A percentile compares a stretch with the other conserved stretches of the same genome.
These are phyloP conservation scores for Empidonax traillii DNA, from an alignment of 2,113 vertebrate species.

Conservation along the genomic window DNA sequence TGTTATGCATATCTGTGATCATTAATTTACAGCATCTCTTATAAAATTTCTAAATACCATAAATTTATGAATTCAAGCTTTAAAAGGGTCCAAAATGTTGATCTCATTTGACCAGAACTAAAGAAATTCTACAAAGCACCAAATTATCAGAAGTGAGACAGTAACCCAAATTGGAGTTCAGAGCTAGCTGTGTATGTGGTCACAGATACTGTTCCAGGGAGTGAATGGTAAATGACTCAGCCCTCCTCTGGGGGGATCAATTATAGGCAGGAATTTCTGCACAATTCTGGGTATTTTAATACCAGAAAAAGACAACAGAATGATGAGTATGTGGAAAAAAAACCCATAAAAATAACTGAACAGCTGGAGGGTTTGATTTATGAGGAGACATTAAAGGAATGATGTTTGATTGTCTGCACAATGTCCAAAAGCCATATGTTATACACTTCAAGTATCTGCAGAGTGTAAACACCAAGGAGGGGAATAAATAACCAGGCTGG, in stretches of 20 bases:
- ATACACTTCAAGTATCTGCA: neutral
- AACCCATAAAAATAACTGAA: neutral
- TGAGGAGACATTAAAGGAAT: neutral
- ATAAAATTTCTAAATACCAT: neutral
- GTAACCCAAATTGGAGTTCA: neutral
- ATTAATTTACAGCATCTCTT: neutral
- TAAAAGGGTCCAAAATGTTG: neutral
- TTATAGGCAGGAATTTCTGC: neutral
- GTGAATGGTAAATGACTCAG: neutral
- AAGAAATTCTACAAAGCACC: neutral
- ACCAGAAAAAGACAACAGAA: neutral
- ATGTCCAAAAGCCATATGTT: neutral
- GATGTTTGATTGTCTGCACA: slow-evolving; percentile 2
- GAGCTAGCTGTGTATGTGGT: neutral
- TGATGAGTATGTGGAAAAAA: neutral
- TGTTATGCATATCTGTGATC: neutral
- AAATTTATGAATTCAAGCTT: neutral
- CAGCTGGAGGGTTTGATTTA: neutral
- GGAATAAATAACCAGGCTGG: neutral
- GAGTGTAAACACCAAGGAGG: neutral
- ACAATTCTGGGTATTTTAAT: neutral
- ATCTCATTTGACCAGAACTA: neutral
- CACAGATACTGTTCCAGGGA: neutral
- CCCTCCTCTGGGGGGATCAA: neutral
- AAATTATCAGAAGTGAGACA: neutral